Conservation (phyloP, 2,113 vertebrate genomes). For the Hemibagrus wyckioides region DNA sequence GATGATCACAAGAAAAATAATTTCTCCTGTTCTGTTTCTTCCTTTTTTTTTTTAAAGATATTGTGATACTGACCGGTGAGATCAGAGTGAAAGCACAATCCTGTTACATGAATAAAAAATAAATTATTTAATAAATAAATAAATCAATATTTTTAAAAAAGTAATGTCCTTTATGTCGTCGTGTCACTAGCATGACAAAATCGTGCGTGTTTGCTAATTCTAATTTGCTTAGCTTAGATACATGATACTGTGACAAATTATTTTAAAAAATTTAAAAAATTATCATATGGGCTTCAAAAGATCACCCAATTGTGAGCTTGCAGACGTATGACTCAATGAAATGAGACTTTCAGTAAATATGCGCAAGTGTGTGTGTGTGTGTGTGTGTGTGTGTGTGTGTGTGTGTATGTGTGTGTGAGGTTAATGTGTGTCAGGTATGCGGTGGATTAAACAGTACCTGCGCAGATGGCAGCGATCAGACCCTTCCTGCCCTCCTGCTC, state of each 20-base stretch:
- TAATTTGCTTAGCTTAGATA: neutral
- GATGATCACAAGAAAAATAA: neutral
- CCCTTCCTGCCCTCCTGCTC: constrained; percentile 91
- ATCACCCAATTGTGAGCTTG: neutral
- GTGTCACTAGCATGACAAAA: neutral
- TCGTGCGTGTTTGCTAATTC: neutral
- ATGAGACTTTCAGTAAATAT: neutral
- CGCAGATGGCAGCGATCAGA: constrained; percentile 96
- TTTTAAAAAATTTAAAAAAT: neutral
- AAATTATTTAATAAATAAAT: no score
- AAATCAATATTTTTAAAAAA: no score
- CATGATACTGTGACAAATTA: neutral
- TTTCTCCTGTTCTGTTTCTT: no score
- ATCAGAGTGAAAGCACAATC: no score
- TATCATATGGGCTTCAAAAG: neutral
- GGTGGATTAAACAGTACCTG: constrained; percentile 75
- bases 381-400: neutral
- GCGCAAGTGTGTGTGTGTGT: neutral
- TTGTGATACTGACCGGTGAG: neutral
- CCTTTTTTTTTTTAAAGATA: neutral
- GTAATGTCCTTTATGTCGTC: neutral
- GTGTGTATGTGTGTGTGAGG: neutral
- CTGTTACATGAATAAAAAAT: no score
- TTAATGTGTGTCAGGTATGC: constrained; percentile 18
- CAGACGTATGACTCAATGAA: neutral